Percentiles rank a stretch among this genome's conserved stretches.
phyloP scores from a whole-genome alignment of 2,888 invertebrate species.

The Hydrotaea diabolus region DNA sequence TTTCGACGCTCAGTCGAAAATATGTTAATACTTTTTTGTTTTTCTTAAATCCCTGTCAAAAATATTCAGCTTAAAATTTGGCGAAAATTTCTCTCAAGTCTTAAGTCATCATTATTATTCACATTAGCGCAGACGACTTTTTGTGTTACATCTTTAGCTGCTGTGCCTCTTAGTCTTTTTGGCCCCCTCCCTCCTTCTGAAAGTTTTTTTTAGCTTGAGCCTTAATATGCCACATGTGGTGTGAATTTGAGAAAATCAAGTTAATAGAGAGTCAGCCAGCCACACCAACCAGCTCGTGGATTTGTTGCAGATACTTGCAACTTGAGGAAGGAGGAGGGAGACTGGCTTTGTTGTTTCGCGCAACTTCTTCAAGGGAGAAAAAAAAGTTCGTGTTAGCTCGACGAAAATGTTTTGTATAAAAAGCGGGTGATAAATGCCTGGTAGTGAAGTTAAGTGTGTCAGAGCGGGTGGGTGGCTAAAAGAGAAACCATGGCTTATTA shows the following conservation, averaged over 20 bases:
- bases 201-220: background rate
- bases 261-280: slow-evolving; percentile 9
- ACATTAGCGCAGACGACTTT: slow-evolving; percentile 57
- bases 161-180: too few species aligned
- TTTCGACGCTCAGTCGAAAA: slow-evolving; percentile 1
- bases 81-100: background rate
- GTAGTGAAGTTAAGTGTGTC: background rate
- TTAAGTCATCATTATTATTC: slow-evolving; percentile 49
- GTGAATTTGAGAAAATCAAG: slow-evolving; percentile 46
- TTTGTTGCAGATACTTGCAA: slow-evolving; percentile 19
- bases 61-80: slow-evolving; percentile 11
- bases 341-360: slow-evolving; percentile 4
- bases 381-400: slow-evolving; percentile 36
- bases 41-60: background rate
- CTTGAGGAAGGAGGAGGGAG: background rate
- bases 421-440: slow-evolving; percentile 44
- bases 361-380: background rate
- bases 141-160: too few species aligned
- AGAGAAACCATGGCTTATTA: slow-evolving; percentile 68
- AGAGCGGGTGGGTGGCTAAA: slow-evolving; percentile 16
- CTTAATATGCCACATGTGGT: slow-evolving; percentile 66
- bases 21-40: slow-evolving; percentile 27
- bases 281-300: background rate
- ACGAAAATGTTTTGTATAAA: slow-evolving; percentile 32
- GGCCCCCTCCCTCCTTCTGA: slow-evolving; percentile 28